Base-by-base conservation (phyloP, 2,888 invertebrate genomes). In the Drosophila merina region DNA sequence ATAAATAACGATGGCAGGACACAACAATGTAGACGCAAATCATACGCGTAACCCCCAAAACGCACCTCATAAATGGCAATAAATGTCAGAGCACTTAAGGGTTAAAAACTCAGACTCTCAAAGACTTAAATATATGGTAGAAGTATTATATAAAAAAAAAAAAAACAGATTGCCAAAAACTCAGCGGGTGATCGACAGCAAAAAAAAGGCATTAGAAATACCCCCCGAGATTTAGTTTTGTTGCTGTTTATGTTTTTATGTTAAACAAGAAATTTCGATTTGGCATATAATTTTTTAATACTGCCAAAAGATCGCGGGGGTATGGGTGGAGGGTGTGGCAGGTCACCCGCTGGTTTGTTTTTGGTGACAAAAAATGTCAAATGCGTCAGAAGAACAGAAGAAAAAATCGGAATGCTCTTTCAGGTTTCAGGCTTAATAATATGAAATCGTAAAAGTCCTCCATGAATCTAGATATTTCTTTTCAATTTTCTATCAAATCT, bases 181-280 rank as follows among this genome's bases (percentile, higher is more conserved):
- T 28, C 52, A 57, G 64, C 51, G 64, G 57, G 71, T 38, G 64
- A 64, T 69, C 64, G 5, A 45, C 48, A 28, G 42, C 14, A 33
- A 57, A 55, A 54, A 54, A 44, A 62, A 76, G 64, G 67, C 84
- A 88, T 88, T 83, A 82, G 77, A 80, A 72, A 66, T 73, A 77
- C 52, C 31, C 63, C 38, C 31, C 38, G 33, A 31, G 26, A 51
- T 48, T 74, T 74, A 72, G 59, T 70, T 57, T 59, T 83, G 74
- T 81, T 58, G 78, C 62, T 87, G 86, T 78, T 84, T 84, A 80
- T 86, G 88, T 83, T 66, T 78, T 84, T 84, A 80, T 86, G 88
- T 83, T 66, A 77, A 88, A 88, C 88, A 85, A 85, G 89, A 89
- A 88, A 87, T 88, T 88, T 88, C 84, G 89, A 88, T 85, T 85